These are phyloP conservation scores for Ispidina lecontei DNA, from an alignment of 2,797 vertebrate genomes.

Conservation along the genomic window DNA sequence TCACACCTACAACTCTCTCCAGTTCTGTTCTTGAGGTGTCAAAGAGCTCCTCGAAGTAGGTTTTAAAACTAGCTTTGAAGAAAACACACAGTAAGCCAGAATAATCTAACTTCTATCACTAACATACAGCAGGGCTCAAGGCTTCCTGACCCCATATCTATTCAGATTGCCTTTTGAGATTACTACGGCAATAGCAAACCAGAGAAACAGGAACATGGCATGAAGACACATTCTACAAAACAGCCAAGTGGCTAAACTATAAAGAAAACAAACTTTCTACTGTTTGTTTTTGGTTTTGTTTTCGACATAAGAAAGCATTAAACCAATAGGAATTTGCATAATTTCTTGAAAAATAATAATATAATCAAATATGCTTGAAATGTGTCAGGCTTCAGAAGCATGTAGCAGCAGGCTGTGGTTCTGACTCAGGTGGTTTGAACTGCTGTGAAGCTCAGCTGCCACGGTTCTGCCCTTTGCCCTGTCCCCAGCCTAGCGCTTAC, in stretches of 20 bases:
- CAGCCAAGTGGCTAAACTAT: neutral
- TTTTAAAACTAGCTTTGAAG: constrained; percentile 7
- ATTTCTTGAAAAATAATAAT: neutral
- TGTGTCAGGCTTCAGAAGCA: neutral
- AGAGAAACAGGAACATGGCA: neutral
- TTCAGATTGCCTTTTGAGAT: constrained; percentile 12
- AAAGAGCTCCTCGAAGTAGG: neutral
- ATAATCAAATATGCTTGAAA: neutral
- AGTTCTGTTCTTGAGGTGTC: neutral
- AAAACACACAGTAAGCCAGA: neutral
- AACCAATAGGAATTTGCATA: neutral
- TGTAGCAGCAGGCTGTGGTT: neutral
- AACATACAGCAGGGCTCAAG: neutral
- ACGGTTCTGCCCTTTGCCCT: neutral
- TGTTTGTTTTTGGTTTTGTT: neutral
- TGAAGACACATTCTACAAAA: neutral
- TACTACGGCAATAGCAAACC: neutral
- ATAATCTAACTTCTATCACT: neutral
- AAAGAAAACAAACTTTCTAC: neutral
- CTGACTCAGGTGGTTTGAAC: neutral
- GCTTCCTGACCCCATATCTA: neutral
- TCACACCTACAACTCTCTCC: constrained; percentile 26
- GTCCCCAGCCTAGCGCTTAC: neutral
- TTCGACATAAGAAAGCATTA: neutral
- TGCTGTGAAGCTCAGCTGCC: neutral